A percentile compares a stretch with the other conserved stretches of the same genome.
These are phyloP conservation scores for Chaetops frenatus DNA, from an alignment of 2,113 vertebrate species.

Conservation along the genomic window DNA sequence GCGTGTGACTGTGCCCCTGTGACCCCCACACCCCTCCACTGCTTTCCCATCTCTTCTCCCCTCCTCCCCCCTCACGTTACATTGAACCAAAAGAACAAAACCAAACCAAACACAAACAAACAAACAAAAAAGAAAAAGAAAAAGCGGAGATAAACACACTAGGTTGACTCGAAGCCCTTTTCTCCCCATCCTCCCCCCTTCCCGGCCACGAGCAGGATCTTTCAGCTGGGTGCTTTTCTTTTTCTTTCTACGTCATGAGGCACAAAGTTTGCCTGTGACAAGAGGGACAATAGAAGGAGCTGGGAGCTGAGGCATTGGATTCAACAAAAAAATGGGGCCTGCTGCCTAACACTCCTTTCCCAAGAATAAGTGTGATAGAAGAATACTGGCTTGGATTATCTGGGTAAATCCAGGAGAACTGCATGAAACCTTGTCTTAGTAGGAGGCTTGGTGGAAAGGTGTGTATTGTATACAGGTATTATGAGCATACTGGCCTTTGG, in stretches of 20 bases:
- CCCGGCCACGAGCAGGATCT: neutral
- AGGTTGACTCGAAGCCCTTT: neutral
- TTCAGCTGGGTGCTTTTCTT: slow-evolving; percentile 27
- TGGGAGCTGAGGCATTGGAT: neutral
- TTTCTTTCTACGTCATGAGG: neutral
- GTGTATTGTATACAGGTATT: neutral
- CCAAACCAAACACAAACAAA: neutral
- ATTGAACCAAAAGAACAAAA: slow-evolving; percentile 1
- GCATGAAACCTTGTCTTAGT: neutral
- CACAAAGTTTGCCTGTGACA: neutral
- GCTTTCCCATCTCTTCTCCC: neutral
- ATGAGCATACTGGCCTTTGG: neutral
- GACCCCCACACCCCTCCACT: neutral
- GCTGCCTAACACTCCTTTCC: neutral
- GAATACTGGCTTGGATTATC: slow-evolving; percentile 12
- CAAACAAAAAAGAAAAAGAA: neutral
- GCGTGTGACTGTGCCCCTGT: neutral
- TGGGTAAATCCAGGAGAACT: neutral
- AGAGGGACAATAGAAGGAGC: neutral
- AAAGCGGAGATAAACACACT: neutral
- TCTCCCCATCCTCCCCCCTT: neutral
- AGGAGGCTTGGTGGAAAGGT: neutral
- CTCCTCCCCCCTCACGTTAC: neutral
- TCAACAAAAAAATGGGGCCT: neutral
- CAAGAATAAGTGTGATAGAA: neutral